These are phyloP conservation scores for Pangasianodon gigas DNA, from an alignment of 2,113 vertebrate species.

Conservation along the genomic window DNA sequence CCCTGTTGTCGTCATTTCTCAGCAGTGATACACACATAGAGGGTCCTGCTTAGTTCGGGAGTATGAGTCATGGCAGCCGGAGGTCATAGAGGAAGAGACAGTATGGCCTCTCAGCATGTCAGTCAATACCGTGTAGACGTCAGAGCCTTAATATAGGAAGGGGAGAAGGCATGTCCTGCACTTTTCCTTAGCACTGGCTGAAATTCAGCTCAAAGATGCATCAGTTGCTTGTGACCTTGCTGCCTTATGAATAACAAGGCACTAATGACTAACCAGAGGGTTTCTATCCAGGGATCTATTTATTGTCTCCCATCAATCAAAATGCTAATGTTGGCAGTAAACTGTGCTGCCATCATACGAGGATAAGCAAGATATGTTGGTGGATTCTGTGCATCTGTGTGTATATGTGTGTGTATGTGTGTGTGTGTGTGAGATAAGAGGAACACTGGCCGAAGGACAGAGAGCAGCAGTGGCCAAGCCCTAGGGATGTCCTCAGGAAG, in stretches of 20 bases:
- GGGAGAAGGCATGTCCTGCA: constrained; percentile 31
- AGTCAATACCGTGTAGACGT: constrained; percentile 52
- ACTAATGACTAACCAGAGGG: constrained; percentile 36
- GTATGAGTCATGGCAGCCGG: constrained; percentile 45
- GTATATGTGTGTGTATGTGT: neutral
- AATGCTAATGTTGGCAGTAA: neutral
- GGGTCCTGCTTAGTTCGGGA: constrained; percentile 31
- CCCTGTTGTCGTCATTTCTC: constrained; percentile 26
- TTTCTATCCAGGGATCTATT: constrained; percentile 31
- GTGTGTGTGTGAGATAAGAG: neutral
- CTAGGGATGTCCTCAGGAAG: constrained; percentile 13
- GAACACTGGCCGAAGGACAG: neutral
- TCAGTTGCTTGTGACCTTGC: constrained; percentile 30
- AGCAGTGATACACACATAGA: constrained; percentile 9
- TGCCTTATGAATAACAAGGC: neutral
- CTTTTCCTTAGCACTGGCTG: constrained; percentile 23
- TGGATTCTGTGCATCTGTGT: neutral
- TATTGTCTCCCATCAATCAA: constrained; percentile 44
- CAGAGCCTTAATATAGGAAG: constrained; percentile 46
- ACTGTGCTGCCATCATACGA: neutral
- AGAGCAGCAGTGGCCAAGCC: neutral
- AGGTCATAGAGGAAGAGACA: constrained; percentile 46
- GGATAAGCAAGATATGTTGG: constrained; percentile 1
- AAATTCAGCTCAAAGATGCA: constrained; percentile 42
- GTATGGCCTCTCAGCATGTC: constrained; percentile 48